Percentiles rank a stretch among this genome's conserved stretches.
Conservation (phyloP, 2,113 vertebrate genomes). For the Periophthalmus modestus region DNA sequence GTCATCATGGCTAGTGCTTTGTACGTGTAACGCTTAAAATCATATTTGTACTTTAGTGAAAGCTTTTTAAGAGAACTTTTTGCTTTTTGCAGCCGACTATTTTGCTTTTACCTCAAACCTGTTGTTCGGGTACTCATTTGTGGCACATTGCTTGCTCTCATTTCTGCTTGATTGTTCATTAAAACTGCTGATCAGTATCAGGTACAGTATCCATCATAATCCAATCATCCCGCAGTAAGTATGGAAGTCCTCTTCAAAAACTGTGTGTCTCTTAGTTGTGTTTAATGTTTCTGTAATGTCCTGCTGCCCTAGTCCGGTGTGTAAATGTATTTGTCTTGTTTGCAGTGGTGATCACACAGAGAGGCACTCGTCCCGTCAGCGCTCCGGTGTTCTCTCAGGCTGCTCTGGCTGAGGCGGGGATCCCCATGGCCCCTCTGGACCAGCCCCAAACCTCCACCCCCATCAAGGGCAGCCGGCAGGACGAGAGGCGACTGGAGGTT, state of each 20-base stretch:
- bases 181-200: conserved; percentile 13
- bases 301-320: too few relatives aligned
- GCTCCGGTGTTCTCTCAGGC: conserved; percentile 88
- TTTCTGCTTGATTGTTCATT: conserved; percentile 17
- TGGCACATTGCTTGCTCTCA: neutral
- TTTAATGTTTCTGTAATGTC: neutral
- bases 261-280: neutral
- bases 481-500: conserved; percentile 73
- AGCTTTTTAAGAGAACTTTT: conserved; percentile 17
- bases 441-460: conserved; percentile 73
- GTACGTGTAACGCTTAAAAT: neutral
- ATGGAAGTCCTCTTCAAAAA: conserved; percentile 1
- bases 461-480: conserved; percentile 63
- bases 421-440: conserved; percentile 64
- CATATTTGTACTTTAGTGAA: conserved; percentile 16
- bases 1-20: neutral
- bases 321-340: conserved; percentile 32
- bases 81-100: conserved; percentile 10
- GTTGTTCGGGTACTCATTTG: conserved; percentile 29
- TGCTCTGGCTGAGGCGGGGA: conserved; percentile 74
- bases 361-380: conserved; percentile 85
- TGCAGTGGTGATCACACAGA: conserved; percentile 77
- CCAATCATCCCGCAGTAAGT: conserved; percentile 27
- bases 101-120: conserved; percentile 8
- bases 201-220: conserved; percentile 56